A percentile compares a stretch with the other conserved stretches of the same genome.
These are phyloP conservation scores for Nyctibius grandis DNA, from an alignment of 2,797 vertebrate genomes.

Conservation along the genomic window DNA sequence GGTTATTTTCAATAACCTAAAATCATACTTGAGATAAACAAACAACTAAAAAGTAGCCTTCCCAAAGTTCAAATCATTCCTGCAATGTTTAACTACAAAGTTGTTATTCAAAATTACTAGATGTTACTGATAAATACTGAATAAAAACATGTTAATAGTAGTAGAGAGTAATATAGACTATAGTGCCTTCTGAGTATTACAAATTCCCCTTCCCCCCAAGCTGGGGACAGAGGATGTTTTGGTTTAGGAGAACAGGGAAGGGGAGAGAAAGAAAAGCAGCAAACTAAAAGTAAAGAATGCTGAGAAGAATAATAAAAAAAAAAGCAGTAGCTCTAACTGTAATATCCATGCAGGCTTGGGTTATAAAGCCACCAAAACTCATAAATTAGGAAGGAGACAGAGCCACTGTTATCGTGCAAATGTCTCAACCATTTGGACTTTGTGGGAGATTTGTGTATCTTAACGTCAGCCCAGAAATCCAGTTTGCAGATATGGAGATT, in stretches of 20 bases:
- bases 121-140: neutral
- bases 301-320: neutral
- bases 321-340: neutral
- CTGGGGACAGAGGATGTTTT: neutral
- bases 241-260: neutral
- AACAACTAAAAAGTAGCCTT: neutral
- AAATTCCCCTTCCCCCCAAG: neutral
- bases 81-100: neutral
- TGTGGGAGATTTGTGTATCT: neutral
- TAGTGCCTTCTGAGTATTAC: neutral
- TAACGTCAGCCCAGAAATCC: neutral
- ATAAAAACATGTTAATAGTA: neutral
- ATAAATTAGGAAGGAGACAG: neutral
- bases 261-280: neutral
- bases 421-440: neutral
- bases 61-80: neutral
- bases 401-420: neutral
- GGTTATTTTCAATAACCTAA: neutral
- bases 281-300: neutral
- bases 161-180: neutral
- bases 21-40: neutral
- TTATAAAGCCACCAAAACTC: neutral
- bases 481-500: neutral
- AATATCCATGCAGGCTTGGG: neutral
- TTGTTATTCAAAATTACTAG: neutral